phyloP scores from a whole-genome alignment of 2,888 invertebrate species.

The Leptinotarsa juncta region DNA sequence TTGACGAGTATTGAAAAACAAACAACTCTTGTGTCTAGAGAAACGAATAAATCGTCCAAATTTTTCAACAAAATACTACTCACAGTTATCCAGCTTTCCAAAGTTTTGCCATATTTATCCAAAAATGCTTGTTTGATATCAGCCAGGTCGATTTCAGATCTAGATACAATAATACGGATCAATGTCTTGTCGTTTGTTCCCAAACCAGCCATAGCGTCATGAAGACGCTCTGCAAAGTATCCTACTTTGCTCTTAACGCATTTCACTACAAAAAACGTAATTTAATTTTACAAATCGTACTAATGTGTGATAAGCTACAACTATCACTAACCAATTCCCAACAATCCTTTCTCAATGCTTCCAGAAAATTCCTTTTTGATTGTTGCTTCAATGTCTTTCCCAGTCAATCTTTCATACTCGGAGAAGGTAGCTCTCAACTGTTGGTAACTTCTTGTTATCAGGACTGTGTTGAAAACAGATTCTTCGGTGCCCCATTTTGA shows the following conservation, averaged over 20 bases:
- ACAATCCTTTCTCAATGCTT: slow-evolving; percentile 84
- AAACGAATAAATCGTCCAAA: neutral
- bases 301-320: no score
- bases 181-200: slow-evolving; percentile 92
- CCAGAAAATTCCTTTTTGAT: slow-evolving; percentile 93
- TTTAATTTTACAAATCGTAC: no score
- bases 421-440: slow-evolving; percentile 87
- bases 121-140: slow-evolving; percentile 93
- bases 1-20: neutral
- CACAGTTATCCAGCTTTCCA: slow-evolving; percentile 89
- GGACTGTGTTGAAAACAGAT: slow-evolving; percentile 85
- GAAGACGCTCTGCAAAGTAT: slow-evolving; percentile 91
- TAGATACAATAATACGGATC: slow-evolving; percentile 90
- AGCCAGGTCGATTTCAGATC: slow-evolving; percentile 91
- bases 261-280: slow-evolving; percentile 72
- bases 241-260: slow-evolving; percentile 91
- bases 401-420: slow-evolving; percentile 85
- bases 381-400: slow-evolving; percentile 85
- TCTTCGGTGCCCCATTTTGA: slow-evolving; percentile 93
- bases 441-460: slow-evolving; percentile 89
- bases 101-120: slow-evolving; percentile 81
- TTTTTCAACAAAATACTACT: slow-evolving; percentile 62
- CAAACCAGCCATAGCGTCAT: slow-evolving; percentile 91
- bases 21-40: neutral
- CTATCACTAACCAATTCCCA: slow-evolving; percentile 81